phyloP scores from a whole-genome alignment of 2,888 invertebrate genomes.

The Nephrotoma flavescens region DNA sequence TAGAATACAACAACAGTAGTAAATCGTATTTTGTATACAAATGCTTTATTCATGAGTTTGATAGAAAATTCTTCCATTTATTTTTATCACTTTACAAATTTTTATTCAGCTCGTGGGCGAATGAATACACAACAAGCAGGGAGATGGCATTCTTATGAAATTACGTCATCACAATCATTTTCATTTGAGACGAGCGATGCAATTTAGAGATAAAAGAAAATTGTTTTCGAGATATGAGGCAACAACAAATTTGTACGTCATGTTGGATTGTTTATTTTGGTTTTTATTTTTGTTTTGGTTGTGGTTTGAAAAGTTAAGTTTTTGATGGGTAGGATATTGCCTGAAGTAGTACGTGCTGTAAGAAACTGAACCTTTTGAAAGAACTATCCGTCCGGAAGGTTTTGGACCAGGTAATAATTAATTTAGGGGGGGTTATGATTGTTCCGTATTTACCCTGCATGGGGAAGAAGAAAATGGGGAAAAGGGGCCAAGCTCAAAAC shows the following conservation, averaged over 20 bases:
- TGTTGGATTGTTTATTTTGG: background rate
- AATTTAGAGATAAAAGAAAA: background rate
- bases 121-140: background rate
- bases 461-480: too few species aligned
- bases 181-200: background rate
- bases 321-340: background rate
- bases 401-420: too few species aligned
- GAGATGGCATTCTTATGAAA: background rate
- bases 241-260: background rate
- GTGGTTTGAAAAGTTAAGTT: background rate
- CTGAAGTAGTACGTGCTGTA: background rate
- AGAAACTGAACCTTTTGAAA: too few species aligned
- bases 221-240: background rate
- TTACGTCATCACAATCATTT: background rate
- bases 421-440: too few species aligned
- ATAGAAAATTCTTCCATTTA: background rate
- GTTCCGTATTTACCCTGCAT: too few species aligned
- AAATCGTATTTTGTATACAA: background rate
- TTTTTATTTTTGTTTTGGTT: background rate
- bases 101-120: background rate
- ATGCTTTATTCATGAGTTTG: background rate
- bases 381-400: too few species aligned
- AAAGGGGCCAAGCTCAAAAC: too few species aligned
- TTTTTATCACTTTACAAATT: background rate
- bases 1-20: background rate